These are phyloP conservation scores for Drosophila ambigua DNA, from an alignment of 1,140 invertebrate genomes.

Conservation along the genomic window DNA sequence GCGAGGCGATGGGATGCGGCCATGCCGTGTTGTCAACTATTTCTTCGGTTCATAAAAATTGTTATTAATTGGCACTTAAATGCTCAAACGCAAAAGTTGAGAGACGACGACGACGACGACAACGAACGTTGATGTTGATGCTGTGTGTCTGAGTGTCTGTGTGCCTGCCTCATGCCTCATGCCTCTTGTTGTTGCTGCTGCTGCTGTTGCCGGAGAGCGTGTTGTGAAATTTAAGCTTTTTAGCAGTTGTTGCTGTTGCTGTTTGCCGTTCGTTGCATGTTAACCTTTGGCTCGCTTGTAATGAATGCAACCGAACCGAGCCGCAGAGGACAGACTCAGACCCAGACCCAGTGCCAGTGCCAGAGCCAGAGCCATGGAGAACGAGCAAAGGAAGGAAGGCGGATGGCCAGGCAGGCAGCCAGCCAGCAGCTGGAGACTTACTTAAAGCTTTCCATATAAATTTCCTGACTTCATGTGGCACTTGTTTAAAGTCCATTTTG, in stretches of 20 bases:
- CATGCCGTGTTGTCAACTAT: constrained; percentile 83
- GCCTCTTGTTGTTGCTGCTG: constrained; percentile 27
- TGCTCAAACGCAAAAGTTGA: constrained; percentile 83
- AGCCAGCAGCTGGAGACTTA: constrained; percentile 67
- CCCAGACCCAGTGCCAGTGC: too few species aligned
- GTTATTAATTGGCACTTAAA: constrained; percentile 84
- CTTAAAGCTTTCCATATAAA: constrained; percentile 77
- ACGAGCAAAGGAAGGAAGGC: constrained; percentile 16
- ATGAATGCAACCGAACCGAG: constrained; percentile 74
- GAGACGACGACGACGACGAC: constrained; percentile 53
- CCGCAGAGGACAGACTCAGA: constrained; percentile 30
- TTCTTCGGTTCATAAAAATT: constrained; percentile 84
- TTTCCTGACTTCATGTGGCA: constrained; percentile 74
- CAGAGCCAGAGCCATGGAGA: not conserved
- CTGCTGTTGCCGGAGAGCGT: constrained; percentile 60
- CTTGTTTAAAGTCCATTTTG: constrained; percentile 80
- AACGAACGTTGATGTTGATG: constrained; percentile 44
- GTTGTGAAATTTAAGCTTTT: constrained; percentile 82
- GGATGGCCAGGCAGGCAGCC: constrained; percentile 10
- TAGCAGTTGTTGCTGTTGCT: constrained; percentile 71
- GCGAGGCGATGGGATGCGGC: constrained; percentile 34
- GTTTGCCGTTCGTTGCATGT: constrained; percentile 73
- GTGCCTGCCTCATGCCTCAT: constrained; percentile 24
- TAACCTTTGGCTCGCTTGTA: constrained; percentile 81
- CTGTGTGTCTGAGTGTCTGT: constrained; percentile 43